Evolutionary conservation across 2,888 invertebrate species (phyloP).

Genomic region (Synanthedon vespiformis): DNA sequence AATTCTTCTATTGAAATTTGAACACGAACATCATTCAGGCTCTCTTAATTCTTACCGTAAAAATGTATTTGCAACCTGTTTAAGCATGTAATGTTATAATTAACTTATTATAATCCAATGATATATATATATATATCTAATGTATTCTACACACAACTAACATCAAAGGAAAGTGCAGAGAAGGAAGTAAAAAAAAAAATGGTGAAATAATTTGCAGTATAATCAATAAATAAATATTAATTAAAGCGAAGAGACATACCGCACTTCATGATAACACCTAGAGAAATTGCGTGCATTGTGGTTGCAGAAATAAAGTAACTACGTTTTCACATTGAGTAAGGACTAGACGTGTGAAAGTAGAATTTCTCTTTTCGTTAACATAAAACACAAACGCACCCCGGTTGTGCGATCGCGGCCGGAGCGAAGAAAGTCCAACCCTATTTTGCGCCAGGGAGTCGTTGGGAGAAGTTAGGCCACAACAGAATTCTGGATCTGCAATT

Average conservation of each 20-base stretch:
- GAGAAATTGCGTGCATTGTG: slow-evolving; percentile 29
- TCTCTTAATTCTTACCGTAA: no score
- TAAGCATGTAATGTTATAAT: no score
- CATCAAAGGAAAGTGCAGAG: slow-evolving; percentile 22
- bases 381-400: slow-evolving; percentile 72
- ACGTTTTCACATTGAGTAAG: slow-evolving; percentile 19
- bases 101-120: not conserved
- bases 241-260: slow-evolving; percentile 4
- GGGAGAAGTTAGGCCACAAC: slow-evolving; percentile 86
- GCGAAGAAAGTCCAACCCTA: slow-evolving; percentile 62
- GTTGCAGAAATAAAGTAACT: slow-evolving; percentile 33
- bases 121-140: not conserved
- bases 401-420: slow-evolving; percentile 69
- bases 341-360: not conserved
- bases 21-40: no score
- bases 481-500: slow-evolving; percentile 91
- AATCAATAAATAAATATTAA: slow-evolving; percentile 13
- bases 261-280: not conserved
- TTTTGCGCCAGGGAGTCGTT: slow-evolving; percentile 78
- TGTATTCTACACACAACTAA: slow-evolving; percentile 11
- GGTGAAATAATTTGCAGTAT: slow-evolving; percentile 7
- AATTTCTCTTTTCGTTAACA: slow-evolving; percentile 69
- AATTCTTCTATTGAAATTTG: not conserved
- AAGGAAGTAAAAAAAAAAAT: slow-evolving; percentile 4
- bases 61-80: no score